A percentile compares a stretch with the other conserved stretches of the same genome.
phyloP scores from a whole-genome alignment of 1,140 invertebrate genomes.

The Tetranychus cinnabarinus region DNA sequence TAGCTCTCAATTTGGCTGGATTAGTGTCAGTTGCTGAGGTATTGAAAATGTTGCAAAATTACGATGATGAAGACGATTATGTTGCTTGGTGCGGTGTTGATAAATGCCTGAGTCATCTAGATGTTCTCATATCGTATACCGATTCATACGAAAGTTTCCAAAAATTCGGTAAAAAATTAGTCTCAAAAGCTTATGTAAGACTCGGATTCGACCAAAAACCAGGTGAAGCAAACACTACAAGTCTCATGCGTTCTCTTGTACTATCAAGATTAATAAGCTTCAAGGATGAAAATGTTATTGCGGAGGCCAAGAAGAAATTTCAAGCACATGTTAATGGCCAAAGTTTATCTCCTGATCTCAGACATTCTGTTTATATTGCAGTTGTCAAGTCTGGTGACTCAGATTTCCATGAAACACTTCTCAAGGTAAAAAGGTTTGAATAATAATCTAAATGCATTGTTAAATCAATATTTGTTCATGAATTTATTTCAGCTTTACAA shows the following conservation, averaged over 20 bases:
- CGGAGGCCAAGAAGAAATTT: slow-evolving; percentile 45
- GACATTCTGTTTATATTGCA: slow-evolving; percentile 59
- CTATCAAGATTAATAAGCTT: slow-evolving; percentile 54
- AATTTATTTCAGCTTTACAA: slow-evolving; percentile 9
- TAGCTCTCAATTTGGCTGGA: slow-evolving; percentile 46
- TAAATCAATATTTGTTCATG: not conserved
- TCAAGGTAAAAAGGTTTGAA: not conserved
- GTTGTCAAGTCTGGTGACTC: slow-evolving; percentile 44
- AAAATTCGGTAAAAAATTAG: slow-evolving; percentile 40
- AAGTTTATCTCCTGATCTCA: slow-evolving; percentile 23
- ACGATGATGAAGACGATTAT: slow-evolving; percentile 62
- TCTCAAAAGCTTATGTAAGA: slow-evolving; percentile 35
- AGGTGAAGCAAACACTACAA: slow-evolving; percentile 40
- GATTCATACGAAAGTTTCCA: slow-evolving; percentile 41
- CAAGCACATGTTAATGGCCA: slow-evolving; percentile 27
- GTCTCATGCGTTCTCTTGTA: slow-evolving; percentile 56
- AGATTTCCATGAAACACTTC: slow-evolving; percentile 33
- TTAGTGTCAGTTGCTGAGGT: slow-evolving; percentile 50
- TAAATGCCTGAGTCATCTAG: slow-evolving; percentile 43
- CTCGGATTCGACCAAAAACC: slow-evolving; percentile 38
- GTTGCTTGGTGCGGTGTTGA: slow-evolving; percentile 72
- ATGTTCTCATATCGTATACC: slow-evolving; percentile 46
- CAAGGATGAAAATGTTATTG: slow-evolving; percentile 47
- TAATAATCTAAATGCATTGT: not conserved
- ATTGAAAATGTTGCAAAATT: slow-evolving; percentile 44